phyloP scores from a whole-genome alignment of 2,888 invertebrate species.

The Chymomyza caudatula region DNA sequence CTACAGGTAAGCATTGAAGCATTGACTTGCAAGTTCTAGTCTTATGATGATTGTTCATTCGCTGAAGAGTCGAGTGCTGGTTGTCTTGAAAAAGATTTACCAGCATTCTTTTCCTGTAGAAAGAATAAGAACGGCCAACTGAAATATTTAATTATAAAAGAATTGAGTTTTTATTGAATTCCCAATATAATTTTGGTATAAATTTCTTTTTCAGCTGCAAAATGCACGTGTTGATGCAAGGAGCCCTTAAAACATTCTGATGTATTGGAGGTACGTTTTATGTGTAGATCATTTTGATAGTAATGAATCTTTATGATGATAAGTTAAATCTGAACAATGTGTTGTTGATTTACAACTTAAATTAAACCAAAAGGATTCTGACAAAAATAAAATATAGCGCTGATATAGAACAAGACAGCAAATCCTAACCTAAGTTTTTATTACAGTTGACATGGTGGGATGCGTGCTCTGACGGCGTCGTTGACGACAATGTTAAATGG shows the following conservation, averaged over 20 bases:
- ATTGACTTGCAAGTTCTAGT: neutral
- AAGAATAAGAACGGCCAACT: conserved; percentile 76
- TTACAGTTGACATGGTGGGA: too few species aligned
- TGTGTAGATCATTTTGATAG: neutral
- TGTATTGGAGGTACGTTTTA: neutral
- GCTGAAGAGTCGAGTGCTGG: conserved; percentile 61
- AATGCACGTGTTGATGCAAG: conserved; percentile 2
- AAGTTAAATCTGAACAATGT: conserved; percentile 59
- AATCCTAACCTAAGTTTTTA: conserved; percentile 36
- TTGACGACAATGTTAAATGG: too few species aligned
- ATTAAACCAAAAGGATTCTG: conserved; percentile 70
- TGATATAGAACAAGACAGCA: neutral
- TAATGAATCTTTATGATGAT: conserved; percentile 47
- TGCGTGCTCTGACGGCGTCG: too few species aligned
- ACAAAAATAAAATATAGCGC: conserved; percentile 11
- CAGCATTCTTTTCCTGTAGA: conserved; percentile 60
- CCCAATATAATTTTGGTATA: neutral
- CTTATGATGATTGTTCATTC: conserved; percentile 61
- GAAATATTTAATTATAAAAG: conserved; percentile 30
- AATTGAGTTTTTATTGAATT: neutral
- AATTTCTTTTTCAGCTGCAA: conserved; percentile 4
- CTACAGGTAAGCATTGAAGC: neutral
- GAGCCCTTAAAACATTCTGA: neutral
- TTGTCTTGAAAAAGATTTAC: conserved; percentile 26
- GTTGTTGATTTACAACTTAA: conserved; percentile 60